phyloP scores from a whole-genome alignment of 1,140 invertebrate genomes.

The Euwallacea similis region DNA sequence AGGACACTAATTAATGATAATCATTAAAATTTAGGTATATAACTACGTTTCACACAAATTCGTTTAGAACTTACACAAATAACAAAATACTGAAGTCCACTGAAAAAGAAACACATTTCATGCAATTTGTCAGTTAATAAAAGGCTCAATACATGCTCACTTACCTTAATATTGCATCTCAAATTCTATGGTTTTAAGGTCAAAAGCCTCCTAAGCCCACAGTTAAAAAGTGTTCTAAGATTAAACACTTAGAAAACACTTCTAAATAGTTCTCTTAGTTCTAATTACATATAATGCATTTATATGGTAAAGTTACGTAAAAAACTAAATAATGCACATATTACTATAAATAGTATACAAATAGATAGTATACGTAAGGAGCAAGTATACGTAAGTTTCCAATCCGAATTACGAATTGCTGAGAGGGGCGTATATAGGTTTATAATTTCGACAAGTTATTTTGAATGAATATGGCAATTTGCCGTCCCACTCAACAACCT shows the following conservation, averaged over 20 bases:
- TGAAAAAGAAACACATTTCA: no score
- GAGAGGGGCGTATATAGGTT: neutral
- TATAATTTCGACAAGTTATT: neutral
- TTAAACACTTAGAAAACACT: neutral
- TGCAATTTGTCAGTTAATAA: no score
- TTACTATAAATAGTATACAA: constrained; percentile 18
- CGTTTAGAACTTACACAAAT: no score
- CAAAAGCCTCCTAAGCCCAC: neutral
- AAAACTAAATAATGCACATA: constrained; percentile 29
- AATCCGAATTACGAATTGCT: no score
- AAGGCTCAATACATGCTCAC: no score
- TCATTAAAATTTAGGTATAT: no score
- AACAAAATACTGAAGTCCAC: no score
- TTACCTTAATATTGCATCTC: constrained; percentile 4
- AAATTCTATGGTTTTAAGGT: neutral
- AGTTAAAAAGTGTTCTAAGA: neutral
- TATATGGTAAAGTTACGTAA: constrained; percentile 16
- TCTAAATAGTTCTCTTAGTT: neutral
- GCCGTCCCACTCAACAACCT: no score
- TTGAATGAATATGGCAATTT: neutral
- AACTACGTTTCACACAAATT: no score
- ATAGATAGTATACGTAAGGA: constrained; percentile 23
- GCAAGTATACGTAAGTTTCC: constrained; percentile 14
- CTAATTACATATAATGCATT: constrained; percentile 5
- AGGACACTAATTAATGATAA: no score